Base-by-base conservation (phyloP, 2,113 vertebrate genomes). In the Sprattus sprattus region DNA sequence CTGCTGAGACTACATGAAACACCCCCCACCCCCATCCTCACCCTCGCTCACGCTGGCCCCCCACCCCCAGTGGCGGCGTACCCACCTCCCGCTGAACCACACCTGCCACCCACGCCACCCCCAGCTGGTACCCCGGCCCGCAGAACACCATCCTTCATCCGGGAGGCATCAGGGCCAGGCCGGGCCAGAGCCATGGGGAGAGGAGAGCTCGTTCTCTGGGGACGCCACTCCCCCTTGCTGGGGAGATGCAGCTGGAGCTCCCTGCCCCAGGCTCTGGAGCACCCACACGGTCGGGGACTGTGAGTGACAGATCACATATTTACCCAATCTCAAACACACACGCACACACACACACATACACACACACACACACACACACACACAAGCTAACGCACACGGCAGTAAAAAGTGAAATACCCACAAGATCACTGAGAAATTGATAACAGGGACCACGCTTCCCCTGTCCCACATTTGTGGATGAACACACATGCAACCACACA, bases 401-500 rank as follows among this genome's bases (percentile, higher is more conserved):
- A 28, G 64, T 28, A 10, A 71, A 80, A 71, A 57, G 64, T 28
- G 44, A 54, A 45, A 84, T 54, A 86, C 86, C 49, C 82, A 60
- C 60, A 46, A 60, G 86, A 81, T 81, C 50, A 78, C 45, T n/a
- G 44, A 25, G 46, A 46, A 32, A 64, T 25, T 45, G 10, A 86
- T 80, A 75, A 49, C 46, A 82, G 85, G 75, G 46, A 45, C 71
- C 47, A 67, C 71, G 8, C 5, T 84, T 20, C 46, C 44, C 83
- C n/a, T 54, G 50, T 39, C 47, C 49, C 20, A 83, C 32, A 83
- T 47, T 7, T 47, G 8, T 4, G 44, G 11, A 2, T 49, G 47
- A n/a, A 86, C 46, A 84, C 46, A 71, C 75, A 86, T 25, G 28
- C 78, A n/a, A 15, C 84, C 22, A 64, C 44, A 39, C 57, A 81